phyloP scores from a whole-genome alignment of 2,888 invertebrate genomes.

The Lepeophtheirus nordmannii region DNA sequence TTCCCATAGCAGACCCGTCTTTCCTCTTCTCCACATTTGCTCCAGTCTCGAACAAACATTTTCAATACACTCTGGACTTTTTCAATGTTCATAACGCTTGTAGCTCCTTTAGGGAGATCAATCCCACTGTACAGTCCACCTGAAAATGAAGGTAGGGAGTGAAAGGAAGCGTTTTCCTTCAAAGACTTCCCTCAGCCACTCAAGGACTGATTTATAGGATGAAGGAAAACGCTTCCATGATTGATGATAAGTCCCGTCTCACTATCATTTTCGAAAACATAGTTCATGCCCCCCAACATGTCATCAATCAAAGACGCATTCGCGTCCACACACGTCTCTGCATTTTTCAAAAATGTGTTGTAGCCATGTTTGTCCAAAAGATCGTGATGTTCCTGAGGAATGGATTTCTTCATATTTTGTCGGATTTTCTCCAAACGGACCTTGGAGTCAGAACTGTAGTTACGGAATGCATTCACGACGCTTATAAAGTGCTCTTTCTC shows the following conservation, averaged over 20 bases:
- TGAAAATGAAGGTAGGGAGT: neutral
- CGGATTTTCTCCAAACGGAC: neutral
- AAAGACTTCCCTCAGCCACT: neutral
- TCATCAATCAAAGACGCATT: conserved; percentile 48
- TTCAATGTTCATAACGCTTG: conserved; percentile 43
- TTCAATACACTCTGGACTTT: conserved; percentile 86
- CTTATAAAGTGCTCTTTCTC: conserved; percentile 4
- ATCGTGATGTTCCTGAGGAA: conserved; percentile 51
- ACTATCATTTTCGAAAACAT: neutral
- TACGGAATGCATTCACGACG: neutral
- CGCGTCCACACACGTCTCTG: conserved; percentile 59
- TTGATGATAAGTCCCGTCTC: too few relatives aligned
- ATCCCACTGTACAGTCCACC: conserved; percentile 6
- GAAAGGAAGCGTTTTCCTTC: neutral
- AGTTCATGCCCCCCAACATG: conserved; percentile 49
- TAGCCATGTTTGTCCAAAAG: conserved; percentile 52
- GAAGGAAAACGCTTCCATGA: too few relatives aligned
- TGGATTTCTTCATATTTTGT: conserved; percentile 30
- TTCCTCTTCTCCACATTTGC: conserved; percentile 61
- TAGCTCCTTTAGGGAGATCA: conserved; percentile 9
- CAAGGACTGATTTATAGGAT: too few relatives aligned
- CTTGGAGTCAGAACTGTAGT: conserved; percentile 10
- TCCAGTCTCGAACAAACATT: conserved; percentile 96
- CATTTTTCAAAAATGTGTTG: conserved; percentile 51
- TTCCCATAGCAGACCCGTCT: conserved; percentile 73